These are phyloP conservation scores for Onychomys torridus DNA, from an alignment of 2,797 vertebrate genomes.

Conservation along the genomic window DNA sequence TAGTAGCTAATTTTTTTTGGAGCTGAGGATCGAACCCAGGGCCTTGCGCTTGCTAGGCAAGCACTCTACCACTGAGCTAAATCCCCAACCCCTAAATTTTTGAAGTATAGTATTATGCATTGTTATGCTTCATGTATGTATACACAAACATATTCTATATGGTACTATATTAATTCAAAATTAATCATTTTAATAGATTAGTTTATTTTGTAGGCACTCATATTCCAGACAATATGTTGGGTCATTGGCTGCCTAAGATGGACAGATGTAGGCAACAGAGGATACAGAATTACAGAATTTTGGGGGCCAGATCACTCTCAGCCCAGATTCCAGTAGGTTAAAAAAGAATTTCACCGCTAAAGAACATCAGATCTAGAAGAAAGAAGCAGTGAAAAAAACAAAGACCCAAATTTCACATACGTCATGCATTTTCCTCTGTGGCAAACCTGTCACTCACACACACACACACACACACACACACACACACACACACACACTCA, in stretches of 20 bases:
- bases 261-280: neutral
- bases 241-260: constrained; percentile 30
- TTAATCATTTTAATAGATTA: constrained; percentile 27
- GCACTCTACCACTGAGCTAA: too few species aligned
- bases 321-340: neutral
- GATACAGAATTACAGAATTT: neutral
- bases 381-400: constrained; percentile 13
- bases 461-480: too few species aligned
- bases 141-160: neutral
- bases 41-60: too few species aligned
- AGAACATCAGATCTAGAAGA: constrained; percentile 21
- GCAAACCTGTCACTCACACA: neutral
- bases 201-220: neutral
- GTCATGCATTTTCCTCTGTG: constrained; percentile 27
- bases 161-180: neutral
- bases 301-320: constrained; percentile 26
- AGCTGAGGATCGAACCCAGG: too few species aligned
- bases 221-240: constrained; percentile 42
- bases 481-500: too few species aligned
- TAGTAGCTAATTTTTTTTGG: neutral
- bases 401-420: constrained; percentile 25
- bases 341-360: neutral
- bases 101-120: neutral
- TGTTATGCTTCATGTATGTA: neutral
- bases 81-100: too few species aligned